Base-by-base conservation (phyloP, 2,797 vertebrate genomes). In the Sebastes goodei region DNA sequence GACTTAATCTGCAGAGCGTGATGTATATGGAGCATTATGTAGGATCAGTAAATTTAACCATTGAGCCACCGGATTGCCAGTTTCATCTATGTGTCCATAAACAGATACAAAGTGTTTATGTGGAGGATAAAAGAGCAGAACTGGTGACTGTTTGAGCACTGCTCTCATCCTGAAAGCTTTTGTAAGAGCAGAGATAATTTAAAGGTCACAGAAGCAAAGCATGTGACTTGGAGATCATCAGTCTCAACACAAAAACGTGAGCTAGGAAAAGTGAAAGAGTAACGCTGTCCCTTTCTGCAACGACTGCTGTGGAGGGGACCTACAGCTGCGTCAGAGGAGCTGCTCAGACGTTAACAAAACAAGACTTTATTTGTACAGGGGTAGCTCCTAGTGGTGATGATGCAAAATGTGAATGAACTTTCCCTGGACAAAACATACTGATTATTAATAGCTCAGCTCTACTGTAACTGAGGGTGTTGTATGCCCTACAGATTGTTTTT, bases 1-100 rank as follows among this genome's bases (percentile, higher is more conserved):
- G 6, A 69, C 30, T 76, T 72, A 49, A 87, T 90, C 80, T 74
- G 42, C 74, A 60, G 25, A 6, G 14, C 0, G 1, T 53, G 55
- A 17, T 10, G 23, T 27, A 17, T 27, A 14, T 59, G 0, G 17
- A 52, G 65, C 15, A 57, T 62, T 23, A 64, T 7, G 8, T 3
- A 3, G 21, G 10, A 57, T 29, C 4, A 3, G 42, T 62, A 1
- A 17, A 4, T 29, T 35, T 8, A 46, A 55, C n/a, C 21, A 15
- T 2, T 35, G 57, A 69, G 23, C 4, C 11, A 3, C 35, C 23
- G 8, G 63, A 21, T 10, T 76, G 29, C 56, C 2, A 15, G n/a
- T 76, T 49, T 67, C 3, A 60, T 38, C 6, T 8, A 17, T 17
- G 7, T 69, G 68, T 21, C 20, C 20, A 7, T 4, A 64, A 60